Conservation (phyloP, 1,140 invertebrate species). For the Diorhabda elongata region DNA sequence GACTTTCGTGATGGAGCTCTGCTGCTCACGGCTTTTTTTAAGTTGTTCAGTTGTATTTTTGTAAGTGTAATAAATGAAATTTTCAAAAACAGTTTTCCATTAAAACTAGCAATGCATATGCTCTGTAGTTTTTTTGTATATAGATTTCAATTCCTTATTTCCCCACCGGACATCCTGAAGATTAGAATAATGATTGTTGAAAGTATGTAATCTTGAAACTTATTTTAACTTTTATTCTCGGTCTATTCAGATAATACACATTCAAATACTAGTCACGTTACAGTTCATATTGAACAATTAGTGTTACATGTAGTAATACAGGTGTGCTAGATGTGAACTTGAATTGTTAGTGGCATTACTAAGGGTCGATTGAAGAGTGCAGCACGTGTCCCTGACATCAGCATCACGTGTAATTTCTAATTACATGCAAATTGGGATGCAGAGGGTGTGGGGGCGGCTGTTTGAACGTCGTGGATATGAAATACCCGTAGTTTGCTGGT, state of each 20-base stretch:
- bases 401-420: not conserved
- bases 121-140: no score
- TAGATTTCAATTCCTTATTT: no score
- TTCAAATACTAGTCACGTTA: not conserved
- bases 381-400: not conserved
- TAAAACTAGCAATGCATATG: no score
- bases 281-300: constrained; percentile 1
- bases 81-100: no score
- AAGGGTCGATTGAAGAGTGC: not conserved
- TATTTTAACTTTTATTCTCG: not conserved
- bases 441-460: not conserved
- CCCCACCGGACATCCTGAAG: no score
- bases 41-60: no score
- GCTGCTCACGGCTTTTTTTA: no score
- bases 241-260: not conserved
- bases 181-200: no score
- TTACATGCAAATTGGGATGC: not conserved
- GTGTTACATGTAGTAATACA: constrained; percentile 1
- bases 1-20: no score
- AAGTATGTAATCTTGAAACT: no score
- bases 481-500: no score
- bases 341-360: not conserved
- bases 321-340: constrained; percentile 2
- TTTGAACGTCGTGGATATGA: not conserved
- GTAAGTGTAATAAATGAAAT: no score